Base-by-base conservation (phyloP, 1,140 invertebrate genomes). In the Sinonovacula constricta region DNA sequence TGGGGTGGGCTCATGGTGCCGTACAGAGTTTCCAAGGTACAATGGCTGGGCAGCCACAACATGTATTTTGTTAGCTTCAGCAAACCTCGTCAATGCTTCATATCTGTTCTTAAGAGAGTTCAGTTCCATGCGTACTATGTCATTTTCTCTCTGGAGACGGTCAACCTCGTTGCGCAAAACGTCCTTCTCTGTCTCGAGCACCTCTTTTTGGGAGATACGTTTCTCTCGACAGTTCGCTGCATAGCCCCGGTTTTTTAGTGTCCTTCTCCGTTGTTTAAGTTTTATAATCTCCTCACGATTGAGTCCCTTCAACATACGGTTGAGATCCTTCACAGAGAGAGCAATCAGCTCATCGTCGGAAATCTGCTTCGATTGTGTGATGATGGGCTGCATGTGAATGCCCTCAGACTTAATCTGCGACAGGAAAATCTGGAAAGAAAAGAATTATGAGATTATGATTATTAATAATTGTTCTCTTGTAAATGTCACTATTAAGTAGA, bases 171-270 rank as follows among this genome's bases (percentile, higher is more conserved):
- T 81, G 56, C 83, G 66, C 0, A 91, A 80, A 18, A 83, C 72
- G 30, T 89, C 83, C 70, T 88, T 98, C 62, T 94, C 95, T 80
- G 94, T 93, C 91, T 99, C 97, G 82, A 99, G 91, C 45, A 88
- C 87, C 74, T 90, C 90, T 81, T 91, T 91, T 66, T 91, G 91
- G 2, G 88, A 86, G 26, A 91, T 82, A 39, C 91, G 83, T 65
- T 91, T 91, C 69, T 90, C 88, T 7, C 98, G 94, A 90, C 98
- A 99, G 90, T 98, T 99, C 87, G 99, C 97, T 30, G 98, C 98
- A 92, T 99, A 99, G 2, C 98, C 98, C 15, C 99, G 94, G 91
- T 99, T 99, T 92, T 99, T 99, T 22, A 99, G 92, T 12, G 98
- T 99, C 79, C 99, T 93, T 33, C 98, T 92, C 88, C 98, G 98